Evolutionary conservation across 2,888 invertebrate species (phyloP), one percentile per base, ranked within the genome.

Genomic region (Chymomyza procnemis): DNA sequence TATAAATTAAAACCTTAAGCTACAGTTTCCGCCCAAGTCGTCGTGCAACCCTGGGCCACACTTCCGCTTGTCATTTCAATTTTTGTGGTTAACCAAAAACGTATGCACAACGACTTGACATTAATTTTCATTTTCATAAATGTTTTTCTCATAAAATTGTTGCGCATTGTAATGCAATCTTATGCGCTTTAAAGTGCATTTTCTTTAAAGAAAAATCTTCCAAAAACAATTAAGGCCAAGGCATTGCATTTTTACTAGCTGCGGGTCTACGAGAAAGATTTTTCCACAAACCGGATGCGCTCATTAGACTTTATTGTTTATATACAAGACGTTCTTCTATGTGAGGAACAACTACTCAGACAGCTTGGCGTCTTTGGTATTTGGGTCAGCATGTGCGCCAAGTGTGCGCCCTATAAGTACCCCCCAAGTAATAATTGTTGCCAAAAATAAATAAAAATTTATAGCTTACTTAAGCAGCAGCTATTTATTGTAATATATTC

Each of bases 61-160:
- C 85, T 85, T 81, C 81, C 81, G 82, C 65, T 67, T 81, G 77
- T 80, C 79, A 65, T 19, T 19, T 41, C 19, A 14, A n/a, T n/a
- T 19, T 50, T 76, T 84, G 87, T 70, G 81, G 80, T 77, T 84
- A 46, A 54, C 55, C 16, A 55, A 54, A 60, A 47, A 66, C 26
- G 26, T 6, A 26, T 26, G 6, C 4, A 26, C 48, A 18, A 55
- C 34, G 12, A 71, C 56, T 70, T 71, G 75, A 71, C 78, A 79
- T 82, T 82, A 69, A 86, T 82, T 81, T 81, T 69, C 85, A 86
- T 82, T 81, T 81, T 69, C 85, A 86, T 87, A 87, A 79, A 84
- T 67, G 48, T 70, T 19, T 41, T 41, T 41, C 34, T 41, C 34
- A 12, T 41, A 41, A 34, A 47, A 16, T 19, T 48, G 48, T 61